These are phyloP conservation scores for Tachuris rubrigastra DNA, from an alignment of 2,113 vertebrate species.

Conservation along the genomic window DNA sequence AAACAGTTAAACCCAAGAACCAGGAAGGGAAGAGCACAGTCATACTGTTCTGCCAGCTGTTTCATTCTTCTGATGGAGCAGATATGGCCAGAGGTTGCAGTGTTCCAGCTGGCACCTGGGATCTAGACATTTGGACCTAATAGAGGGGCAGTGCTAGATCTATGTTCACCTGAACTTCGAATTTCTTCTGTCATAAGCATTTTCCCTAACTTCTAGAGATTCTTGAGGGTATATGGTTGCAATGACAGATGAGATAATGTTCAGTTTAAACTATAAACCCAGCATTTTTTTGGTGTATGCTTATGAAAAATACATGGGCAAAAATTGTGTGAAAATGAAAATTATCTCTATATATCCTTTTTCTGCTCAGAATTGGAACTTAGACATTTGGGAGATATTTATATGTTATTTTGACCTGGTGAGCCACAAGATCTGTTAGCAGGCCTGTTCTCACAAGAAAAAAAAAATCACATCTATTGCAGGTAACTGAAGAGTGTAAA, in stretches of 20 bases:
- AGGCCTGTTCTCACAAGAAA: neutral
- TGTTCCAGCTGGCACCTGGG: neutral
- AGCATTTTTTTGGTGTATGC: neutral
- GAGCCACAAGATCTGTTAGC: neutral
- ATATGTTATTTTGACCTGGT: neutral
- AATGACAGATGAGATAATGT: neutral
- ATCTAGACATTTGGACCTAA: neutral
- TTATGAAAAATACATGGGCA: neutral
- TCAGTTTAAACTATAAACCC: neutral
- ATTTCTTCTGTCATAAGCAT: neutral
- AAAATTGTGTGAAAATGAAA: neutral
- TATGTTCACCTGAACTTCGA: neutral
- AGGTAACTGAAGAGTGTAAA: neutral
- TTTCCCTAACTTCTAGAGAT: neutral
- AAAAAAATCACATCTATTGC: neutral
- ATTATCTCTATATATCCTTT: neutral
- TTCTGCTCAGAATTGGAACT: neutral
- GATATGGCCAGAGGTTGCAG: accelerated
- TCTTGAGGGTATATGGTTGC: neutral
- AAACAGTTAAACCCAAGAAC: neutral
- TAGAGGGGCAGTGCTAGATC: neutral
- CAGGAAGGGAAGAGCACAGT: neutral
- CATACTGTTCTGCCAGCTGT: neutral
- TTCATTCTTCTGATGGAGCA: neutral
- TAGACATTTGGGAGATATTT: neutral